Evolutionary conservation across 2,888 invertebrate species (phyloP).

Genomic region (Baronia brevicornis): DNA sequence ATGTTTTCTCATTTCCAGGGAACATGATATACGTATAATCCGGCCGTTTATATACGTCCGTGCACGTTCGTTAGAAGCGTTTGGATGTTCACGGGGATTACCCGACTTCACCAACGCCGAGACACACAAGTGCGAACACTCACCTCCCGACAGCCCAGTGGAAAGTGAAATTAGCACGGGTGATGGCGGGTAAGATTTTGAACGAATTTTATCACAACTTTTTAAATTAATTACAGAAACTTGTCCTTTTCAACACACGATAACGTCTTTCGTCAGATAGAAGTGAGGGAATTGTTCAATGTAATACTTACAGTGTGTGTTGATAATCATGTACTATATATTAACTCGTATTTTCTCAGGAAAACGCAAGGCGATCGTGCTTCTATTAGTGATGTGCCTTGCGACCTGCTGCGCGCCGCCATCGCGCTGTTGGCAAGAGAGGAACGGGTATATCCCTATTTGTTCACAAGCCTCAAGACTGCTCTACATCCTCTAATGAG

Average conservation of each 20-base stretch:
- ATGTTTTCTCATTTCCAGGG: conserved; percentile 76
- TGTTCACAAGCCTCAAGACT: conserved; percentile 83
- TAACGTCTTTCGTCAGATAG: no score
- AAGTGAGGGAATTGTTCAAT: no score
- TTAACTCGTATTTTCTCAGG: background rate
- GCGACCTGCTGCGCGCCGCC: conserved; percentile 37
- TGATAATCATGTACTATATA: conserved; percentile 13
- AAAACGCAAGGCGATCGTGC: background rate
- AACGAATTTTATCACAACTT: no score
- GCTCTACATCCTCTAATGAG: conserved; percentile 87
- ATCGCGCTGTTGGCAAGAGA: conserved; percentile 79
- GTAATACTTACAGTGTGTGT: no score
- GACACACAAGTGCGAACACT: conserved; percentile 15
- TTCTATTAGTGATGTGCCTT: conserved; percentile 8
- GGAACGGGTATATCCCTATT: conserved; percentile 83
- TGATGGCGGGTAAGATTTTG: conserved; percentile 23
- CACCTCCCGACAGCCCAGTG: conserved; percentile 29
- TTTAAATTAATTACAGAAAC: no score
- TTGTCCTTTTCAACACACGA: no score
- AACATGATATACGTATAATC: conserved; percentile 87
- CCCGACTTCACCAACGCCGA: conserved; percentile 78
- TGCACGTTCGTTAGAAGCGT: conserved; percentile 83
- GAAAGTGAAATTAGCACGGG: conserved; percentile 28
- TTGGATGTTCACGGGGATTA: conserved; percentile 82
- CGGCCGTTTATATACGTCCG: conserved; percentile 92